These are phyloP conservation scores for Poecile atricapillus DNA, from an alignment of 2,113 vertebrate genomes.

Conservation along the genomic window DNA sequence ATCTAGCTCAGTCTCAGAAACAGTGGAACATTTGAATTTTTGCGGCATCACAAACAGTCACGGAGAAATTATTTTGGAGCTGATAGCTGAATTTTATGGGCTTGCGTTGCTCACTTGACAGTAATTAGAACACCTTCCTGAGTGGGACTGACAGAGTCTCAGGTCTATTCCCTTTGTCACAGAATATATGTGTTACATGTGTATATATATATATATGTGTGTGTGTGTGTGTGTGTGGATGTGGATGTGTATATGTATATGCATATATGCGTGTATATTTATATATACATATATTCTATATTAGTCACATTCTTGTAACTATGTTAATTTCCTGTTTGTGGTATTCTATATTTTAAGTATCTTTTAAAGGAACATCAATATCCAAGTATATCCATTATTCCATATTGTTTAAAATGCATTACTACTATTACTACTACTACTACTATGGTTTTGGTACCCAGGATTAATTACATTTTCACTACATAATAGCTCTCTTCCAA, in stretches of 20 bases:
- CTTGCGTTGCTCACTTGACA: not conserved
- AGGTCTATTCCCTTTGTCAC: not conserved
- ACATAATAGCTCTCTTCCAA: not conserved
- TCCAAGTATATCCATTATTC: not conserved
- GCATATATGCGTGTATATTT: no score
- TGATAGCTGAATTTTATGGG: not conserved
- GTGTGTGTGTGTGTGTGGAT: no score
- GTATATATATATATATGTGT: not conserved
- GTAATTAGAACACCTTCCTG: not conserved
- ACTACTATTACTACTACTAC: not conserved
- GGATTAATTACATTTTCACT: not conserved
- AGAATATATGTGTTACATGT: not conserved
- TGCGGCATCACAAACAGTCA: not conserved
- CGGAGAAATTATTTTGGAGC: not conserved
- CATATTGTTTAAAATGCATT: not conserved
- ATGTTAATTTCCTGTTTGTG: not conserved
- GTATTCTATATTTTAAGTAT: not conserved
- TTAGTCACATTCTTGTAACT: not conserved
- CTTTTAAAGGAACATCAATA: not conserved
- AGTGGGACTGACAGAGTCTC: not conserved
- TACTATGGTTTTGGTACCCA: not conserved
- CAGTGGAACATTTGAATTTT: not conserved
- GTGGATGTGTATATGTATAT: no score
- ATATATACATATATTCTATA: not conserved
- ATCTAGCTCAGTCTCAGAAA: not conserved